phyloP scores from a whole-genome alignment of 2,113 vertebrate genomes.

The Tonatia bakeri region DNA sequence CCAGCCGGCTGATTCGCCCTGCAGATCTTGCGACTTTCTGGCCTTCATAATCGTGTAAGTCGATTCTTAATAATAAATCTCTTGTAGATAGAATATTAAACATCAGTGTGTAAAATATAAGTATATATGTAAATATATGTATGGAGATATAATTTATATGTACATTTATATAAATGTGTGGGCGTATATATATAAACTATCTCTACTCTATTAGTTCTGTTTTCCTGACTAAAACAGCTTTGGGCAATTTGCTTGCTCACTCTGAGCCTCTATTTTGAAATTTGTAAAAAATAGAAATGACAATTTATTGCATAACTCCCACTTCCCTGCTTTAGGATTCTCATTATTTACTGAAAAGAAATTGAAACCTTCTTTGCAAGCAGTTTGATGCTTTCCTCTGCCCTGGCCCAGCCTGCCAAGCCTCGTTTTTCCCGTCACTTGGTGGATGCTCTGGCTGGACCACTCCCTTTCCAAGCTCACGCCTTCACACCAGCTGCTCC shows the following conservation, averaged over 20 bases:
- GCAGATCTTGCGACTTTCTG: not conserved
- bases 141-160: not conserved
- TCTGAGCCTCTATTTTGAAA: slow-evolving; percentile 24
- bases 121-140: not conserved
- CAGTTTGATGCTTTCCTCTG: not conserved
- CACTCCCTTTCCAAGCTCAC: not conserved
- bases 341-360: not conserved
- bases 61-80: not conserved
- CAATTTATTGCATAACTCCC: not conserved
- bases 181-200: not conserved
- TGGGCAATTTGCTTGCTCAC: not conserved
- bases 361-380: not conserved
- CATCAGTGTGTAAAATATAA: not conserved
- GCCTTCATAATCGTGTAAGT: not conserved
- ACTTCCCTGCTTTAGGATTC: slow-evolving; percentile 20
- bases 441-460: not conserved
- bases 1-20: not conserved
- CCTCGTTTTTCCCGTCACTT: not conserved
- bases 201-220: not conserved
- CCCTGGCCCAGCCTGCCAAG: not conserved
- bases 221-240: not conserved
- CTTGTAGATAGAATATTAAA: not conserved
- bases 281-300: not conserved
- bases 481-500: not conserved
- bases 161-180: not conserved